phyloP scores from a whole-genome alignment of 2,797 vertebrate genomes.

The Hydrophis major region DNA sequence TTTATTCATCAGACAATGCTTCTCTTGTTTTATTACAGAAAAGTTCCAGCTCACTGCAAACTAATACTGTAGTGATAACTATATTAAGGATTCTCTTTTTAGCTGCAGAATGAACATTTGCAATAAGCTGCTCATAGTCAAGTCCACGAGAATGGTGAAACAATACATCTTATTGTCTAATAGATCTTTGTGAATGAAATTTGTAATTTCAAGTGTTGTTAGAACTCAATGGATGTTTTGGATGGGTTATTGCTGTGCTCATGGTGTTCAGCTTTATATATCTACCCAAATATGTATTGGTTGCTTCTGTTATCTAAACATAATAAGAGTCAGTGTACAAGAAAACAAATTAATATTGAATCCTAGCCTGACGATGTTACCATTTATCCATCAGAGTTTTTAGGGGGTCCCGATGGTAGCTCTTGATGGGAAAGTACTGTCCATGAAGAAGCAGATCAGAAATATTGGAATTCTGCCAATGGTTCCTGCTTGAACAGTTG shows the following conservation, averaged over 20 bases:
- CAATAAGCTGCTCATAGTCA: slow-evolving; percentile 32
- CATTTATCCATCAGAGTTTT: too few species aligned
- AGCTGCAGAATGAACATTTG: slow-evolving; percentile 11
- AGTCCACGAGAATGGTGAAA: slow-evolving; percentile 29
- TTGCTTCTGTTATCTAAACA: too few species aligned
- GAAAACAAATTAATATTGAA: too few species aligned
- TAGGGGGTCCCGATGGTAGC: too few species aligned
- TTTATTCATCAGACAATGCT: slow-evolving; percentile 25
- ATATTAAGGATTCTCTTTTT: slow-evolving; percentile 8
- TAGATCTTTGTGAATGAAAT: slow-evolving; percentile 10
- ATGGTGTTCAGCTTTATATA: too few species aligned
- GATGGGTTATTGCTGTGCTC: background rate
- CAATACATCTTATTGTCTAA: slow-evolving; percentile 10
- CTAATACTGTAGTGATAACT: slow-evolving; percentile 8
- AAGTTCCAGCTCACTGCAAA: slow-evolving; percentile 5
- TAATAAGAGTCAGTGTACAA: too few species aligned
- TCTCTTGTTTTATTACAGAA: slow-evolving; percentile 27
- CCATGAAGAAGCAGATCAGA: too few species aligned
- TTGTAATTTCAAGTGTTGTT: slow-evolving; percentile 20
- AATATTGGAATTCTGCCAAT: too few species aligned
- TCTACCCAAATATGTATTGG: too few species aligned
- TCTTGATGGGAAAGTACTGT: too few species aligned
- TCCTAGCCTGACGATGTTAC: too few species aligned
- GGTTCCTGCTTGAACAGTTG: too few species aligned
- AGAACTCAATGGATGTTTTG: slow-evolving; percentile 41